Conservation (phyloP, 2,888 invertebrate genomes). For the Teleiodes luculella region DNA sequence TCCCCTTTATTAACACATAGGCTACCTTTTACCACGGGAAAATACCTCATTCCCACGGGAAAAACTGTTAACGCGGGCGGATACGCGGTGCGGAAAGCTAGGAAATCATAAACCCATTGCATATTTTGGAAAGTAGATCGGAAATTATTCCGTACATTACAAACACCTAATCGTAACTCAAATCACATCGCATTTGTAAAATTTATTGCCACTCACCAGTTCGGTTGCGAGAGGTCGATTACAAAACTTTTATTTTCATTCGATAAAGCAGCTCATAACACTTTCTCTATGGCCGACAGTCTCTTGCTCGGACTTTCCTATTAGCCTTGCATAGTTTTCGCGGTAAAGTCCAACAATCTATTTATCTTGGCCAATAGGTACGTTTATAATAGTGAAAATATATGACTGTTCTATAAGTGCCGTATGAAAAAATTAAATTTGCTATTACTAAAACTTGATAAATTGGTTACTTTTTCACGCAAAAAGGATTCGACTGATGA, state of each 20-base stretch:
- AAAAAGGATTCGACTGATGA: too few relatives aligned
- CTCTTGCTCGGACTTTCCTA: not conserved
- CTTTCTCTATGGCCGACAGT: not conserved
- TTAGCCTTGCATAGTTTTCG: not conserved
- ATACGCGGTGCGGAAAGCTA: too few relatives aligned
- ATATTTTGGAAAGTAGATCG: not conserved
- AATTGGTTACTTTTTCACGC: too few relatives aligned
- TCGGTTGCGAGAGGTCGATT: not conserved
- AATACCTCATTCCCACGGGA: too few relatives aligned
- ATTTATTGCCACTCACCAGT: not conserved
- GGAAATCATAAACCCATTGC: too few relatives aligned
- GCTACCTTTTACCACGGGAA: too few relatives aligned
- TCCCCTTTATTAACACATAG: too few relatives aligned
- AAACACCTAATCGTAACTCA: not conserved
- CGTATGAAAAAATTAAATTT: too few relatives aligned
- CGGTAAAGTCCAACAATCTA: not conserved
- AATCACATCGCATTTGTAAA: not conserved
- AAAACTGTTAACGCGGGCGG: too few relatives aligned
- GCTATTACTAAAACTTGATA: too few relatives aligned
- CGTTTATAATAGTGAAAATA: too few relatives aligned
- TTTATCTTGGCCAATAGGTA: not conserved
- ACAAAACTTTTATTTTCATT: slow-evolving; percentile 1
- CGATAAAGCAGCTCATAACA: not conserved
- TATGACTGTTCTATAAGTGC: too few relatives aligned
- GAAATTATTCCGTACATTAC: not conserved